Evolutionary conservation across 2,888 invertebrate genomes (phyloP), one percentile per base, ranked within the genome.

Genomic region (Eurytoma californica): DNA sequence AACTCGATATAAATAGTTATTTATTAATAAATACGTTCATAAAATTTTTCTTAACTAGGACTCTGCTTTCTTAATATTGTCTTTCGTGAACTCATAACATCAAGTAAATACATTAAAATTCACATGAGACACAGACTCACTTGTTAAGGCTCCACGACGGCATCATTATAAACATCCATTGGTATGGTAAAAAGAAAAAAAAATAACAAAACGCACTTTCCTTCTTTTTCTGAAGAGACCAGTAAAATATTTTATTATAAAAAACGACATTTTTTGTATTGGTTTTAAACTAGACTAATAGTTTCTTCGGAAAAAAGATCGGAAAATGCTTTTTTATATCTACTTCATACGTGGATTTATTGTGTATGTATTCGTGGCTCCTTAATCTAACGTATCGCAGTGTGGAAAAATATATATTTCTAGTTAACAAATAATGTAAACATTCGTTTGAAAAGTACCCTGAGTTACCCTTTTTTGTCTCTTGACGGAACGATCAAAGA

Each of bases 61-160:
- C 80, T 77, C 77, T 80, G 77, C 66, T 80, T 74, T 20, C 77
- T 80, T 70, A 73, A 77, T 60, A 69, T 69, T 76, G 72, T 73
- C 73, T 13, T 4, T 73, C 7, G 14, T 72, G 70, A 51, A 55
- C n/a, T 74, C 28, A 66, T 60, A 74, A 77, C 60, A 28, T 24
- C 57, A 70, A 39, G 49, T 70, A 66, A 73, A 9, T 61, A 70
- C 53, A 70, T 74, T 60, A n/a, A 65, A 68, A 74, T 70, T 49
- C 73, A 58, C 65, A 24, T n/a, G 20, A 73, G 77, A 65, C 66
- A 58, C 30, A 55, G 65, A 66, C 73, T 73, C 28, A 63, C 58
- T 73, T 4, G 39, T 39, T 39, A 39, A 39, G 39, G 39, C 5
- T 39, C 39, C 39, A 39, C 39, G 39, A 39, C 39, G 39, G 39